A percentile compares a stretch with the other conserved stretches of the same genome.
These are phyloP conservation scores for Sphenopsis melanotis DNA, from an alignment of 2,797 vertebrate genomes.

Conservation along the genomic window DNA sequence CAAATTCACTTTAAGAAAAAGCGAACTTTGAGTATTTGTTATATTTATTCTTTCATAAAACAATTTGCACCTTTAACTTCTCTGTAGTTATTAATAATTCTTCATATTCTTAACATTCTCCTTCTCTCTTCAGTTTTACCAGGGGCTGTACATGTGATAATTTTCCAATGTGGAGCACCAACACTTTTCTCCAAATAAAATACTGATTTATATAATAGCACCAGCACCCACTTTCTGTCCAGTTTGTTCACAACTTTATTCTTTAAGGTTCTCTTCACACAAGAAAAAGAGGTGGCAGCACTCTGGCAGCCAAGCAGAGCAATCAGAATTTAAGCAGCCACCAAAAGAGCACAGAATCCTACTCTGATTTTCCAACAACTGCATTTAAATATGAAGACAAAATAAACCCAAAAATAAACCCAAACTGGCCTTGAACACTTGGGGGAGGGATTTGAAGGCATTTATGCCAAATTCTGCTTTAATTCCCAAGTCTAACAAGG, in stretches of 20 bases:
- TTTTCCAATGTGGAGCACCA: background rate
- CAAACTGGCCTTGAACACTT: background rate
- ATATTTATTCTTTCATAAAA: background rate
- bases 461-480: background rate
- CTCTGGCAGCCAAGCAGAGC: background rate
- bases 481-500: background rate
- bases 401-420: background rate
- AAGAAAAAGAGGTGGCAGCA: background rate
- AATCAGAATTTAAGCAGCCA: background rate
- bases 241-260: background rate
- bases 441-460: background rate
- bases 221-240: background rate
- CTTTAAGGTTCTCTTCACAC: background rate
- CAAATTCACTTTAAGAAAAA: background rate
- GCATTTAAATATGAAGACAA: background rate
- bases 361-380: background rate
- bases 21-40: background rate
- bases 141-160: accelerated
- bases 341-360: background rate
- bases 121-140: background rate
- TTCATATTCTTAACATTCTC: background rate
- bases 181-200: background rate
- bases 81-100: background rate
- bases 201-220: background rate
- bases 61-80: background rate